Percentiles rank a stretch among this genome's conserved stretches.
Conservation (phyloP, 2,797 vertebrate species). For the Acomys russatus region DNA sequence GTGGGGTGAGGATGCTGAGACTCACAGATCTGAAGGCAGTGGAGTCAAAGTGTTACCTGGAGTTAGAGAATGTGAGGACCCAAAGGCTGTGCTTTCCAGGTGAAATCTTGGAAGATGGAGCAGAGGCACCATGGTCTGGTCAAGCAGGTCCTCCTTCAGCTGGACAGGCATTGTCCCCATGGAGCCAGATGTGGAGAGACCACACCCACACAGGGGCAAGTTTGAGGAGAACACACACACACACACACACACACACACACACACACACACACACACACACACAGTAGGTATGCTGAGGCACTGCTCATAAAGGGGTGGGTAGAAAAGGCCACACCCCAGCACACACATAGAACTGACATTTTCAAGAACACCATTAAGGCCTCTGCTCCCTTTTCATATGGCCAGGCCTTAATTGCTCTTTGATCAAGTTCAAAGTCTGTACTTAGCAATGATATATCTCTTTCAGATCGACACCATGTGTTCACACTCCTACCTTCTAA, state of each 20-base stretch:
- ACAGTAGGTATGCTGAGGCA: background rate
- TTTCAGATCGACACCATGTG: background rate
- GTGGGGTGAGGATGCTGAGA: background rate
- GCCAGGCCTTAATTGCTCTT: background rate
- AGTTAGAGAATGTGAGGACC: background rate
- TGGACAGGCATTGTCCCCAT: conserved; percentile 22
- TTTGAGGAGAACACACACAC: background rate
- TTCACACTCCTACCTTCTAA: background rate
- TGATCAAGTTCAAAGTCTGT: background rate
- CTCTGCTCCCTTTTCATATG: background rate
- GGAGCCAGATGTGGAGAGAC: background rate
- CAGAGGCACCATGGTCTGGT: background rate
- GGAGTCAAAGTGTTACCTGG: conserved; percentile 22
- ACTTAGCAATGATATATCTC: background rate
- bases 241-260: background rate
- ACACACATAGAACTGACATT: conserved; percentile 19
- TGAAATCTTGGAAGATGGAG: background rate
- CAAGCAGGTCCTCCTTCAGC: background rate
- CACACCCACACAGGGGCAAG: background rate
- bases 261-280: background rate
- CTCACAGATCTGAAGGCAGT: accelerated
- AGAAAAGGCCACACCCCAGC: background rate
- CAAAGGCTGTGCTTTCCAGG: background rate
- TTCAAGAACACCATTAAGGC: background rate
- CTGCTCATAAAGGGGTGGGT: background rate